Base-by-base conservation (phyloP, 2,113 vertebrate species). In the Synchiropus splendidus region DNA sequence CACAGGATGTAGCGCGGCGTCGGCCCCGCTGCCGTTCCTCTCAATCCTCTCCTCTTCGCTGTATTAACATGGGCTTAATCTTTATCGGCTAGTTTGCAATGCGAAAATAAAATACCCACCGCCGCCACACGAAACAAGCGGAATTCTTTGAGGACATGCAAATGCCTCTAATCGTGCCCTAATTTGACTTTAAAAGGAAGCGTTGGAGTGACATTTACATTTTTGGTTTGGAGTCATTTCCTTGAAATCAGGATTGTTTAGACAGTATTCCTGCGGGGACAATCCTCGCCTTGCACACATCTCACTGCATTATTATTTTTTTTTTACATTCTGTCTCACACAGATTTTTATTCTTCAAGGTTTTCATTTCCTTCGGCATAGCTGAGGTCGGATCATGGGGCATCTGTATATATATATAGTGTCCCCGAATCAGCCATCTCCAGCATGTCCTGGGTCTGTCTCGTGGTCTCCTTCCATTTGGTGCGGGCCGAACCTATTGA, bases 141-240 rank as follows among this genome's bases (percentile, higher is more conserved):
- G 27, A 16, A 30, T 37, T 54, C 30, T 42, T 43, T 14, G 13
- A 59, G 11, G 35, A 44, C 16, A 4, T 18, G 18, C 18, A 56
- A 35, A 34, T 16, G 14, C 34, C 34, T 45, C 18, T 9, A 47
- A 53, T 54, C 27, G 32, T 44, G 47, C 34, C 37, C 18, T 53
- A 31, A 62, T 53, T 65, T 49, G 42, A 48, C 49, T 54, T 49
- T 45, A 44, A 41, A 54, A 42, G 1, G 16, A 53, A 45, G 35
- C 51, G 30, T 70, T 42, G 54, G 36, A 58, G 51, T 68, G 61
- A 60, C 65, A 68, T 74, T 66, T 61, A 54, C 51, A 49, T 61
- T 75, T 71, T 58, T 57, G 58, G 45, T 27, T 27, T 27, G 21
- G 59, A 67, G 42, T 56, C 32, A 35, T 56, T 50, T 31, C 27